A percentile compares a stretch with the other conserved stretches of the same genome.
Conservation (phyloP, 2,797 vertebrate genomes). For the Bovichtus diacanthus region DNA sequence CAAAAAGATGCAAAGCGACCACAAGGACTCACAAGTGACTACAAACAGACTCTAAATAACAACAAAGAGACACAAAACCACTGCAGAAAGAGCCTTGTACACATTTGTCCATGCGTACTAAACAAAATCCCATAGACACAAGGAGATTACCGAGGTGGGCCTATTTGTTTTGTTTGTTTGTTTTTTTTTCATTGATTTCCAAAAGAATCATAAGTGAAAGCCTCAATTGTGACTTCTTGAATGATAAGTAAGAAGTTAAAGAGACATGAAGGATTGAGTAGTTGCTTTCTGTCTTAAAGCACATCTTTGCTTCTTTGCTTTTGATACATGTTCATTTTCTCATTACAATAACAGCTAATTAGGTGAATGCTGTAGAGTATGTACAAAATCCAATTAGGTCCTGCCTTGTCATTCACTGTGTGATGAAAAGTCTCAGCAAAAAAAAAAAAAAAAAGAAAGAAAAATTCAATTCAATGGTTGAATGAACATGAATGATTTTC, state of each 20-base stretch:
- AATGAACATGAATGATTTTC: slow-evolving; percentile 30
- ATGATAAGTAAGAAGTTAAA: background rate
- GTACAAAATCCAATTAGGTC: slow-evolving; percentile 2
- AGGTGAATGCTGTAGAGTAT: slow-evolving; percentile 3
- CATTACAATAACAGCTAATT: background rate
- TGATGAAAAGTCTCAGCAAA: background rate
- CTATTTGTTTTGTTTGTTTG: background rate
- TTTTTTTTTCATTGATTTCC: background rate
- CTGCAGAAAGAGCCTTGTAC: no score
- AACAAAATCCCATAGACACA: background rate
- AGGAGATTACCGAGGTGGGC: background rate
- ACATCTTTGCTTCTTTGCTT: background rate
- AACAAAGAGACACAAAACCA: no score
- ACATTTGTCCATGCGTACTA: background rate
- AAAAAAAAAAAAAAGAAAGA: no score
- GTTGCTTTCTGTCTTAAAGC: background rate
- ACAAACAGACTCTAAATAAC: no score
- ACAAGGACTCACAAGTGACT: no score
- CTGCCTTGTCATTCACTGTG: background rate
- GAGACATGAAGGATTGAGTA: background rate
- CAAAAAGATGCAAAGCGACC: no score
- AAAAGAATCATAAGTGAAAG: background rate
- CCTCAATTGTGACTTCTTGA: background rate
- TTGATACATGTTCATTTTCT: background rate
- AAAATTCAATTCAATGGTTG: slow-evolving; percentile 20